Evolutionary conservation across 2,888 invertebrate species (phyloP).

Genomic region (Pollenia labialis): DNA sequence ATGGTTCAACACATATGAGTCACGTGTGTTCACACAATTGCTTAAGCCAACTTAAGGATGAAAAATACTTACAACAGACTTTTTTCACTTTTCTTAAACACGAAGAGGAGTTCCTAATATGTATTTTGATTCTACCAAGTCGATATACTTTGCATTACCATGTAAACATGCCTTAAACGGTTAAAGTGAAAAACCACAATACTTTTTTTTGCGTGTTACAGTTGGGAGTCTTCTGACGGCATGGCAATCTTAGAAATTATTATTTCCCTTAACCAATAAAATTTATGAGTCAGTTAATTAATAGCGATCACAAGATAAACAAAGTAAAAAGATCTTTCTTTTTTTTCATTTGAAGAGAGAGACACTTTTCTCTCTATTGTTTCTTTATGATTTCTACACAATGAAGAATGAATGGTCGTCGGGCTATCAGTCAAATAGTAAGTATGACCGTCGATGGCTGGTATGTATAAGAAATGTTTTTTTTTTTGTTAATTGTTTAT

Average conservation of each 20-base stretch:
- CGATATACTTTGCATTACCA: too few species aligned
- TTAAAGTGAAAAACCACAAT: too few species aligned
- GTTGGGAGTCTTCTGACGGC: too few species aligned
- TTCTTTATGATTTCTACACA: background rate
- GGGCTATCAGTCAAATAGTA: background rate
- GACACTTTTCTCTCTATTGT: background rate
- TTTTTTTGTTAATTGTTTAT: constrained; percentile 38
- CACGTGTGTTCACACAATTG: too few species aligned
- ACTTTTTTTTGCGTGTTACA: too few species aligned
- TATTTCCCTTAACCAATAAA: constrained; percentile 4
- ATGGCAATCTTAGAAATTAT: background rate
- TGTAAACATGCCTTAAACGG: too few species aligned
- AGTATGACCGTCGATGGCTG: background rate
- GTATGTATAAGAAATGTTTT: constrained; percentile 25
- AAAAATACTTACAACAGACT: too few species aligned
- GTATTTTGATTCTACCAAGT: too few species aligned
- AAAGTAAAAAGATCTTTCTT: background rate
- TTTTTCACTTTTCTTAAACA: too few species aligned
- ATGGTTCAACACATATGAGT: too few species aligned
- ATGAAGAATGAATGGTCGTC: background rate
- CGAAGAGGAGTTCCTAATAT: too few species aligned
- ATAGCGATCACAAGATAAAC: background rate
- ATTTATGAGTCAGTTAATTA: background rate
- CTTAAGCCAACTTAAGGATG: too few species aligned
- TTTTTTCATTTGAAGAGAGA: background rate